Percentiles rank a stretch among this genome's conserved stretches.
phyloP scores from a whole-genome alignment of 1,140 invertebrate genomes.

The Scylla paramamosain region DNA sequence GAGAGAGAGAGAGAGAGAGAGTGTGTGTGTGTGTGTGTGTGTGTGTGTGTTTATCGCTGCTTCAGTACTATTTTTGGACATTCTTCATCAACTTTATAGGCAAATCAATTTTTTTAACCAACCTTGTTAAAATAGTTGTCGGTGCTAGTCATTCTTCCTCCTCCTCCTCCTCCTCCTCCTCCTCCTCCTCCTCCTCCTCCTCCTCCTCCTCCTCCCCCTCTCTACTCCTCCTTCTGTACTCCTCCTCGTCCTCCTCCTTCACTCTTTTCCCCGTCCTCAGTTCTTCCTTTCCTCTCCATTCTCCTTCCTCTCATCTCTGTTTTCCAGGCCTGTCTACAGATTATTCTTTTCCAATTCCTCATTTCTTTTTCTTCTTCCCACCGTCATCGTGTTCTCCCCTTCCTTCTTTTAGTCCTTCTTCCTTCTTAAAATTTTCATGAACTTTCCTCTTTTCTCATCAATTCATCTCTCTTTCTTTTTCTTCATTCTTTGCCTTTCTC shows the following conservation, averaged over 20 bases:
- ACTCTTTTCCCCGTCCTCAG: not conserved
- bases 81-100: conserved; percentile 1
- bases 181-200: conserved; percentile 4
- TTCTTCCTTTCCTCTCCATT: not conserved
- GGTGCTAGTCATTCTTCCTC: conserved; percentile 15
- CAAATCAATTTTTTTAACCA: not conserved
- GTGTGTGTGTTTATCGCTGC: too few species aligned
- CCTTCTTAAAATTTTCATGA: not conserved
- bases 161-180: conserved; percentile 35
- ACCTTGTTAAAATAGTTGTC: not conserved
- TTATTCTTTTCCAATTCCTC: not conserved
- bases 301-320: too few species aligned
- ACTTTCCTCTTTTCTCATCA: not conserved
- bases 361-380: not conserved
- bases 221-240: not conserved
- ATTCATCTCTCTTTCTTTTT: not conserved
- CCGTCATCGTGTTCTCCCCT: not conserved
- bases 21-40: too few species aligned
- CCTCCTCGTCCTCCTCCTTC: not conserved
- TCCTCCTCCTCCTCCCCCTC: not conserved
- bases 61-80: not conserved
- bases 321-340: too few species aligned
- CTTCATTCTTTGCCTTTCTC: not conserved
- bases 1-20: too few species aligned
- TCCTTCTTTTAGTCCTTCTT: not conserved